Base-by-base conservation (phyloP, 92 coral and sea anemone genomes). In the Epizoanthus ramosus region DNA sequence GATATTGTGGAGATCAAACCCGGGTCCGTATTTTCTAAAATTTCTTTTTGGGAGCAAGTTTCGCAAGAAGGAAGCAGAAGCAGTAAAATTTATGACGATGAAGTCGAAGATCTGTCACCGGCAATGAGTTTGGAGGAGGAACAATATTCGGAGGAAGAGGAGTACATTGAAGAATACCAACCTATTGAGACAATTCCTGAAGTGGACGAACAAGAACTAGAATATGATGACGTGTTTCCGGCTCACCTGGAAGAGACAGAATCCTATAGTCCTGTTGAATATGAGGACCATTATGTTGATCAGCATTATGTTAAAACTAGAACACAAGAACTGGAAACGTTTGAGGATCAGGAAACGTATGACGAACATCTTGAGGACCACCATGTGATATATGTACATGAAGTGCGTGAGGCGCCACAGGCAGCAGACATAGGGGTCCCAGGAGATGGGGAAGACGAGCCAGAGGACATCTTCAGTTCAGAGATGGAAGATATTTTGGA, bases 161-260 rank as follows among this genome's bases (percentile, higher is more conserved):
- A 84, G 28, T 94, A 86, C 41, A 88, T 89, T 39, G 81, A 85
- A 3, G 95, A 87, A 28, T 89, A 92, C 80, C 93, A 93, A 80
- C 59, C 71, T 5, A 77, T 77, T 31, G 82, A 77, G 41, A 77
- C 82, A 43, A 77, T 77, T 43, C 82, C 60, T 33, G 82, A 77
- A 77, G 82, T 77, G 47, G 82, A 77, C 18, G 82, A 77, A 77
- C 82, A 77, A 23, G 82, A 77, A 24, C 89, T 93, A 67, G 98
- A 93, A 74, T 93, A 71, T 81, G 98, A 93, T 39, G 98, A 93
- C 84, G 91, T 93, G 24, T 93, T 93, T 84, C 98, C 92, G 70
- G 92, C 94, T 63, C 98, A 93, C 75, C 73, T 83, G 57, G 97
- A 93, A 73, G 84, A 85, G 50, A 61, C 57, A 41, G 82, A 77